phyloP scores from a whole-genome alignment of 35 echinoderm and acorn worm genomes.

The Heliocidaris tuberculata region DNA sequence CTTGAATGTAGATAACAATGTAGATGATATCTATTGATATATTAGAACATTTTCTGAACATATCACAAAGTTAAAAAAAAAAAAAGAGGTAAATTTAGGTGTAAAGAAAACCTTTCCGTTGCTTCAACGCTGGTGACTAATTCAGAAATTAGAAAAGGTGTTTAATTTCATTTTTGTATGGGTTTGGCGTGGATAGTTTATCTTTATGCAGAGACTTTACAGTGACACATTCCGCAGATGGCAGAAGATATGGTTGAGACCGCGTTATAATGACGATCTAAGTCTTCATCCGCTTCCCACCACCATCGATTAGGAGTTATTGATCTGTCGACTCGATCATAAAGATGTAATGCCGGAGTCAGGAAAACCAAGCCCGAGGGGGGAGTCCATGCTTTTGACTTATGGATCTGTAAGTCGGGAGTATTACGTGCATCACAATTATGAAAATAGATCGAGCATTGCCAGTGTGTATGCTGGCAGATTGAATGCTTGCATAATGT shows the following conservation, averaged over 20 bases:
- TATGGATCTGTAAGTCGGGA: not conserved
- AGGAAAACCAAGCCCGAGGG: not conserved
- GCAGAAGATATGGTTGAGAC: not conserved
- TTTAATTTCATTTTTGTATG: no score
- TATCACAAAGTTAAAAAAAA: no score
- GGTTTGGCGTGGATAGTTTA: no score
- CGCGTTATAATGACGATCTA: not conserved
- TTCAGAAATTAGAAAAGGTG: no score
- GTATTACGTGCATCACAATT: not conserved
- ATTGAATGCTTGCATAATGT: not conserved
- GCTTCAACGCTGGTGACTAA: no score
- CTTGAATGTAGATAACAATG: no score
- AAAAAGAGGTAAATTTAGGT: no score
- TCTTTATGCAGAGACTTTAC: no score
- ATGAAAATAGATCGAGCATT: not conserved
- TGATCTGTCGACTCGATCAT: slow-evolving; percentile 10
- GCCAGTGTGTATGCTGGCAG: not conserved
- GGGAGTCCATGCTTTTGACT: not conserved
- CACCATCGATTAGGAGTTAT: not conserved
- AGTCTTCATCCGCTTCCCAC: not conserved
- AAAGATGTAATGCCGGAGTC: not conserved
- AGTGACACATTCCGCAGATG: not conserved
- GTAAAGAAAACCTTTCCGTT: no score
- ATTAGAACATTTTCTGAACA: no score
- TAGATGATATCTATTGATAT: no score